These are phyloP conservation scores for Siniperca scherzeri DNA, from an alignment of 2,797 vertebrate genomes.

Conservation along the genomic window DNA sequence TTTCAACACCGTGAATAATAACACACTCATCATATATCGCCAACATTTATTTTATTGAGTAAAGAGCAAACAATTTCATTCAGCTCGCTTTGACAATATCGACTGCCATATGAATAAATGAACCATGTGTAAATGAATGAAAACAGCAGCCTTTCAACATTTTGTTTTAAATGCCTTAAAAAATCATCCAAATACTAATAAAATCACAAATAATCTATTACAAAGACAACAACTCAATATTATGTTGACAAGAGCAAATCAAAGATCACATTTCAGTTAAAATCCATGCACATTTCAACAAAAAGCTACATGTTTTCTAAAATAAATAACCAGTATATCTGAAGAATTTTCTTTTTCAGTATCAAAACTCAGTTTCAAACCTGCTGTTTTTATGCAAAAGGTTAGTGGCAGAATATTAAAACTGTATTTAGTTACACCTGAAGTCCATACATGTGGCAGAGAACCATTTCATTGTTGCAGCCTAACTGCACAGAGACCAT, in stretches of 20 bases:
- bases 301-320: not conserved
- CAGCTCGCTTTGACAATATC: not conserved
- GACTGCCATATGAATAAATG: not conserved
- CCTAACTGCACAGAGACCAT: not conserved
- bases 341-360: not conserved
- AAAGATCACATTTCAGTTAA: not conserved
- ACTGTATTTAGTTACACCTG: not conserved
- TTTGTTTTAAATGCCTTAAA: not conserved
- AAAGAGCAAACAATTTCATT: constrained; percentile 8
- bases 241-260: not conserved
- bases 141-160: not conserved
- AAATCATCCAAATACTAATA: not conserved
- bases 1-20: constrained; percentile 9
- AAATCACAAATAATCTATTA: not conserved
- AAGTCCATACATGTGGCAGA: not conserved
- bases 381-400: not conserved
- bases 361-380: not conserved
- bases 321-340: not conserved
- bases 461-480: not conserved
- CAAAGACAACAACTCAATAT: not conserved
- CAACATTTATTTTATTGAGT: constrained; percentile 38
- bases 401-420: too few relatives aligned
- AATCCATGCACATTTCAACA: not conserved
- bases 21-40: not conserved
- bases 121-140: not conserved